Conservation (phyloP, 2,113 vertebrate species). For the Scomber scombrus region DNA sequence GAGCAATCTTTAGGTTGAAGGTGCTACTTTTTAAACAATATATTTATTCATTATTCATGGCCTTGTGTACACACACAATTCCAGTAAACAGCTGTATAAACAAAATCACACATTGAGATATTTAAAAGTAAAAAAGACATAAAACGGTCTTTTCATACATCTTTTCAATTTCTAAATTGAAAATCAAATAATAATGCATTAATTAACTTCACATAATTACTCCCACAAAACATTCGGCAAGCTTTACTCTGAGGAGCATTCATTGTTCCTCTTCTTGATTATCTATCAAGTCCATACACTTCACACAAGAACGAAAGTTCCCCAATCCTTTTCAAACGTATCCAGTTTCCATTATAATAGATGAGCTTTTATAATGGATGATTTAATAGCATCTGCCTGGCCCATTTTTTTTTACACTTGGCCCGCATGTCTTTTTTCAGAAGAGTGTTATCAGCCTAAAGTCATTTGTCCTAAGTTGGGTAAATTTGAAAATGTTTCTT, state of each 20-base stretch:
- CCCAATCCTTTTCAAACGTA: not conserved
- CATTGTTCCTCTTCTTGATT: not conserved
- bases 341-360: too few species aligned
- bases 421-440: too few species aligned
- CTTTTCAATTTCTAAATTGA: not conserved
- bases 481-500: too few species aligned
- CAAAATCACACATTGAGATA: not conserved
- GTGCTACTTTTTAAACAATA: too few species aligned
- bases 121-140: not conserved
- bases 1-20: too few species aligned
- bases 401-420: too few species aligned
- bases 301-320: not conserved
- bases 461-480: too few species aligned
- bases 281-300: not conserved
- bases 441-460: too few species aligned
- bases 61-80: not conserved
- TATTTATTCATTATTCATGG: not conserved
- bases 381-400: too few species aligned
- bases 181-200: not conserved
- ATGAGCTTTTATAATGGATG: too few species aligned
- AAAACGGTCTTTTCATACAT: not conserved
- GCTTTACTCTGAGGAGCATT: too few species aligned
- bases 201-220: not conserved
- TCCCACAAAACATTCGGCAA: not conserved
- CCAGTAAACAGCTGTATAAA: not conserved